Conservation (phyloP, 2,797 vertebrate genomes). For the Xyrichtys novacula region DNA sequence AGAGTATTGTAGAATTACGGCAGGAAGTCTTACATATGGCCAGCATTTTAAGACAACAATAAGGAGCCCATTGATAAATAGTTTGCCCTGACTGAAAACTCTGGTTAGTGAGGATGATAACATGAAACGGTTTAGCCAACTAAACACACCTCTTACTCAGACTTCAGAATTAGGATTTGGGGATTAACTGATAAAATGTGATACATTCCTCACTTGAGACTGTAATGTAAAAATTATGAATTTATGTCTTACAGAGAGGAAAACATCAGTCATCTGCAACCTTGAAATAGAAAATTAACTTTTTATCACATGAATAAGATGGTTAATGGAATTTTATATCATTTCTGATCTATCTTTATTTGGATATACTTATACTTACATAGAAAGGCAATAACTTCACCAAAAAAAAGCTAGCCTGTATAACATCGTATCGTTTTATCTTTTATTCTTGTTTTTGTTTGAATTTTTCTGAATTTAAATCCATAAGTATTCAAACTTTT, state of each 20-base stretch:
- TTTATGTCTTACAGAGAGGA: neutral
- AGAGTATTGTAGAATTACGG: too few relatives aligned
- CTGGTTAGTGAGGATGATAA: too few relatives aligned
- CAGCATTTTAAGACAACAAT: too few relatives aligned
- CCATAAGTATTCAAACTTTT: too few relatives aligned
- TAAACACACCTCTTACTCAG: neutral
- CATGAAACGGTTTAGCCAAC: too few relatives aligned
- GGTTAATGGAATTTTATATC: constrained; percentile 29
- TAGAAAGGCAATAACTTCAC: neutral
- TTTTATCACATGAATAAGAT: constrained; percentile 20
- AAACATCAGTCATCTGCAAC: constrained; percentile 34
- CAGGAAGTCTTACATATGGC: too few relatives aligned
- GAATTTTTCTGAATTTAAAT: neutral
- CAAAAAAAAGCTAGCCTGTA: neutral
- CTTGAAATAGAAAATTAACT: constrained; percentile 36
- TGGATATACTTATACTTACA: neutral
- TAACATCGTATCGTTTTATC: neutral
- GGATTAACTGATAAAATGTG: neutral
- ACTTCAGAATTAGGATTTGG: constrained; percentile 15
- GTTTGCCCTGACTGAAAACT: too few relatives aligned
- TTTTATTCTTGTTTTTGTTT: neutral
- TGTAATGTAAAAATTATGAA: constrained; percentile 29
- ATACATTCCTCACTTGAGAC: constrained; percentile 5
- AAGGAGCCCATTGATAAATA: too few relatives aligned
- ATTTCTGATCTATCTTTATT: constrained; percentile 20